Evolutionary conservation across 2,113 vertebrate genomes (phyloP).

Genomic region (Megalops atlanticus): DNA sequence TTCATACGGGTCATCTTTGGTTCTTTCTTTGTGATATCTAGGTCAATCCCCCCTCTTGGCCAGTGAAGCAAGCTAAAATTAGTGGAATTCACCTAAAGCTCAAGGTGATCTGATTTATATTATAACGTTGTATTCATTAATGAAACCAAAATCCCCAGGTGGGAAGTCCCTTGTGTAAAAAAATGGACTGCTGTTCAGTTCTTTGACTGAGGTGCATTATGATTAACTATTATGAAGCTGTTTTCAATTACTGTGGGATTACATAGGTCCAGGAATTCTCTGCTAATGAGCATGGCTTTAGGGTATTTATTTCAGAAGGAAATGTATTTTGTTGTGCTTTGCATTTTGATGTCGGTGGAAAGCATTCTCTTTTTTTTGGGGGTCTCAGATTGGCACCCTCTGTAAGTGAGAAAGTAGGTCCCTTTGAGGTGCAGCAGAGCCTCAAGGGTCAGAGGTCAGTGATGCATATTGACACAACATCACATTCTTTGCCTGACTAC

Average conservation of each 20-base stretch:
- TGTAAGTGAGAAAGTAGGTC: no score
- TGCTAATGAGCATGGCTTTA: neutral
- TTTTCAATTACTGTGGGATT: neutral
- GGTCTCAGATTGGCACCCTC: neutral
- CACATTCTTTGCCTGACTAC: no score
- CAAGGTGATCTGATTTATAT: neutral
- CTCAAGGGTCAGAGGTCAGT: no score
- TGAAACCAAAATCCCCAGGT: neutral
- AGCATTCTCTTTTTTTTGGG: neutral
- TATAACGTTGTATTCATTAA: neutral
- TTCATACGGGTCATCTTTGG: neutral
- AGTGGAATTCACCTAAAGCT: neutral
- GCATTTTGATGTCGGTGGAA: neutral
- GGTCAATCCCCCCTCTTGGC: neutral
- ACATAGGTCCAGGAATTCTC: neutral
- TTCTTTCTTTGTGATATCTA: neutral
- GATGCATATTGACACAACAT: no score
- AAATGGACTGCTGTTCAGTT: neutral
- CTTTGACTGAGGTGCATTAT: neutral
- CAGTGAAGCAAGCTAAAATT: neutral
- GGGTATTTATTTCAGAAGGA: neutral
- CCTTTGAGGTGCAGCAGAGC: no score
- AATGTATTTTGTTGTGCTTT: neutral
- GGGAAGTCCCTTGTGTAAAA: neutral
- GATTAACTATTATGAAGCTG: neutral